Evolutionary conservation across 2,113 vertebrate species (phyloP), one percentile per base, ranked within the genome.

Genomic region (Empidonax alnorum): DNA sequence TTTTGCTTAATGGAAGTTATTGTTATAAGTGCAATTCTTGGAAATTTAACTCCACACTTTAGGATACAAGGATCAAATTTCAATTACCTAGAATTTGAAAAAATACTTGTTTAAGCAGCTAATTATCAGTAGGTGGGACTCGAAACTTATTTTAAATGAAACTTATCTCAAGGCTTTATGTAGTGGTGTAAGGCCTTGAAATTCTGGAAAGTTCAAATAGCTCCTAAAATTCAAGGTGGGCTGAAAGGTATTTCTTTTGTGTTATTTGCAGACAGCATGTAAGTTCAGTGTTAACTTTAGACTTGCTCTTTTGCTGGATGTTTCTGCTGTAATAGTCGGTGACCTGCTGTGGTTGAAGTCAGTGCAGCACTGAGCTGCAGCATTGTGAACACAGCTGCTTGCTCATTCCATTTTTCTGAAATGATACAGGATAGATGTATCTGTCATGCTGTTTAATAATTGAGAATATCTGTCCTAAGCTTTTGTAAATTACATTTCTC

Each of bases 1-100:
- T 71, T 81, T 53, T 89, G 5, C 4, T 62, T 49, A 14, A 8
- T 63, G 49, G 14, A 7, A 31, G 8, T 30, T 92, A 19, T 2
- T 1, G 3, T 44, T 78, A 14, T 28, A 56, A 18, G n/a, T 71
- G 2, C 12, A 49, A 2, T 69, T 89, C 44, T 35, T 62, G 4
- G 14, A 22, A 73, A 7, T 50, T 41, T 46, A 50, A 39, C 7
- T n/a, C 9, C 0, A 0, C 7, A 1, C 71, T 86, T 68, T 67
- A 39, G 39, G 6, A 5, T 41, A 10, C 12, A 6, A 2, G 10
- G 15, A 10, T 81, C 53, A 46, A 14, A 37, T n/a, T 42, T 66
- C 22, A 58, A 8, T 66, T 41, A 16, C 0, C 1, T 23, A 2
- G 49, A n/a, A 8, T 14, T 58, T 82, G 49, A n/a, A 37, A 85